These are phyloP conservation scores for Thaumatotibia leucotreta DNA, from an alignment of 1,140 invertebrate species.

Conservation along the genomic window DNA sequence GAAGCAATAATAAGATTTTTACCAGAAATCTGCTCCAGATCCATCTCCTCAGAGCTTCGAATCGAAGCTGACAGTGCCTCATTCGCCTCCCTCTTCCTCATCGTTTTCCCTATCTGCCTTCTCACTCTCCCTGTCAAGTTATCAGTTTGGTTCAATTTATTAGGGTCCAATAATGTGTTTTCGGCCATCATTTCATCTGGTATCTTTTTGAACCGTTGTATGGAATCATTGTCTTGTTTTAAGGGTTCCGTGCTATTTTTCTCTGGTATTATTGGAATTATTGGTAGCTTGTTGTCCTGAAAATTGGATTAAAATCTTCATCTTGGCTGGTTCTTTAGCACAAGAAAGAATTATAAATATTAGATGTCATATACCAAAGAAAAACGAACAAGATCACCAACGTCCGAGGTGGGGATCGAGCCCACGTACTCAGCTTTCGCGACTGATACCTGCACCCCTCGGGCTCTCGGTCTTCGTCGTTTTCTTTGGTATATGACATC, in stretches of 20 bases:
- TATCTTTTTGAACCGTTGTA: slow-evolving; percentile 26
- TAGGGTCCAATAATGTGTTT: slow-evolving; percentile 43
- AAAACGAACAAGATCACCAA: too few species aligned
- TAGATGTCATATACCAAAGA: too few species aligned
- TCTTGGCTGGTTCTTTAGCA: too few species aligned
- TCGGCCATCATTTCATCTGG: slow-evolving; percentile 43
- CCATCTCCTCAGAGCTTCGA: slow-evolving; percentile 51
- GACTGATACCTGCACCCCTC: too few species aligned
- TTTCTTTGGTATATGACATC: too few species aligned
- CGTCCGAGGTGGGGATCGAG: too few species aligned
- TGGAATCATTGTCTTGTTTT: slow-evolving; percentile 45
- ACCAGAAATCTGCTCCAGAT: slow-evolving; percentile 28
- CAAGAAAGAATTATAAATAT: too few species aligned
- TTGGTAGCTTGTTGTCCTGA: slow-evolving; percentile 40
- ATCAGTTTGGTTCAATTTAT: slow-evolving; percentile 45
- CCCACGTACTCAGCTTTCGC: too few species aligned
- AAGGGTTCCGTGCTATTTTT: slow-evolving; percentile 43
- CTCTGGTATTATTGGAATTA: slow-evolving; percentile 43
- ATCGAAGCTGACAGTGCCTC: slow-evolving; percentile 34
- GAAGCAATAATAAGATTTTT: too few species aligned
- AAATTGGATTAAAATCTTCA: too few species aligned
- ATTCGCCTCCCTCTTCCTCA: slow-evolving; percentile 38
- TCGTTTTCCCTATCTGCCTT: slow-evolving; percentile 39
- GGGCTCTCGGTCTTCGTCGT: too few species aligned
- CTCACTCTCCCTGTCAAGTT: slow-evolving; percentile 35